A percentile compares a stretch with the other conserved stretches of the same genome.
These are phyloP conservation scores for Frankliniella fusca DNA, from an alignment of 2,888 invertebrate genomes.

Conservation along the genomic window DNA sequence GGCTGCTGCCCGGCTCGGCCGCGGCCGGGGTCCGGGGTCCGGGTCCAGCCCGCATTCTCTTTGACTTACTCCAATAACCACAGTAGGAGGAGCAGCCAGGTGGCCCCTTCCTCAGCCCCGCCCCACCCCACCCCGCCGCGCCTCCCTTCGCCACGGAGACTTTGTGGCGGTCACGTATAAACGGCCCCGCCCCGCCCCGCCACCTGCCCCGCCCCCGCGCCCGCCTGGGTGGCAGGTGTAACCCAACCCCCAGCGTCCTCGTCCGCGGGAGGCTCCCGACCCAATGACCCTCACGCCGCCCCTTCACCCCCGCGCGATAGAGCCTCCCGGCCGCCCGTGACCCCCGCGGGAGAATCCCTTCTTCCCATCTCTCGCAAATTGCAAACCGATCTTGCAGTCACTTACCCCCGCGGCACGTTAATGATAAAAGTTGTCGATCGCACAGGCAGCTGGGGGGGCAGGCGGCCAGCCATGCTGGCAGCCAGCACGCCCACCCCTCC, in stretches of 20 bases:
- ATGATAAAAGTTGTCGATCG: slow-evolving; percentile 6
- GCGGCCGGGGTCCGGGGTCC: background rate
- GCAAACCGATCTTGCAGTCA: background rate
- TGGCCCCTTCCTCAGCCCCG: too few species aligned
- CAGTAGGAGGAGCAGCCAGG: background rate
- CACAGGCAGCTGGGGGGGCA: background rate
- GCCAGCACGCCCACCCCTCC: too few species aligned
- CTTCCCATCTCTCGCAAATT: too few species aligned
- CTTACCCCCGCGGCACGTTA: background rate
- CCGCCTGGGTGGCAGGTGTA: too few species aligned
- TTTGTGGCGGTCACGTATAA: background rate
- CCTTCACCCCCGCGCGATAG: too few species aligned
- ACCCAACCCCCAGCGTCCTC: too few species aligned
- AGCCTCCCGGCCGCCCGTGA: too few species aligned
- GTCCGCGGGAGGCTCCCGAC: too few species aligned
- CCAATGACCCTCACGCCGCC: too few species aligned
- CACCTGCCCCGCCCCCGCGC: too few species aligned
- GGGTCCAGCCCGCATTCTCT: background rate
- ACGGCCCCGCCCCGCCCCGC: too few species aligned
- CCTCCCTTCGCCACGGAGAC: background rate
- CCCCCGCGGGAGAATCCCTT: too few species aligned
- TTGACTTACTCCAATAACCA: background rate
- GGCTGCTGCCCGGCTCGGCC: background rate
- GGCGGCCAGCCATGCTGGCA: background rate
- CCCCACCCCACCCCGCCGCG: background rate